Percentiles rank a stretch among this genome's conserved stretches.
phyloP scores from a whole-genome alignment of 1,140 invertebrate species.

The Musca vetustissima region DNA sequence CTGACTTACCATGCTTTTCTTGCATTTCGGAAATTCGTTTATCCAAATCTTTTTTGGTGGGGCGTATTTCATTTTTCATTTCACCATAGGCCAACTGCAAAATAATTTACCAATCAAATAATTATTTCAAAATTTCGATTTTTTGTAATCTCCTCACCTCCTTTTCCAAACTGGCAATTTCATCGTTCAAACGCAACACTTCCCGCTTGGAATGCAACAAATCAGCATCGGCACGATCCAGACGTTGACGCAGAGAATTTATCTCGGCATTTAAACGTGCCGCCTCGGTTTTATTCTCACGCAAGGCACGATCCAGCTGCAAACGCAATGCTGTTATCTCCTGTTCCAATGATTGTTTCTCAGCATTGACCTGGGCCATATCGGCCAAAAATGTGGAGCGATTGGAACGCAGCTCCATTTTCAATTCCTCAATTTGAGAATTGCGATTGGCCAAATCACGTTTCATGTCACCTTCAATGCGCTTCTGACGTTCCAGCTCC shows the following conservation, averaged over 20 bases:
- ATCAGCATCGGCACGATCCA: conserved; percentile 77
- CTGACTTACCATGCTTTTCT: conserved; percentile 72
- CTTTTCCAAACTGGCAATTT: conserved; percentile 75
- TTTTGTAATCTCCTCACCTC: conserved; percentile 61
- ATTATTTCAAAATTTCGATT: neutral
- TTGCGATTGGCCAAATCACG: conserved; percentile 73
- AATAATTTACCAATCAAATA: conserved; percentile 1
- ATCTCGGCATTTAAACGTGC: conserved; percentile 73
- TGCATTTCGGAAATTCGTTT: conserved; percentile 76
- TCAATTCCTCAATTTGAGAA: conserved; percentile 72
- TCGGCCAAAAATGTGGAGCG: conserved; percentile 74
- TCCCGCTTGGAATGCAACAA: conserved; percentile 74
- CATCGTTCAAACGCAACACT: conserved; percentile 72
- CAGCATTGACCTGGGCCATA: conserved; percentile 68
- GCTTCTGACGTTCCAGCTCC: conserved; percentile 74
- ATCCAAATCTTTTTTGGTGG: conserved; percentile 68
- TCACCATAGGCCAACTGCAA: conserved; percentile 53
- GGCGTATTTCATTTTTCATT: conserved; percentile 61
- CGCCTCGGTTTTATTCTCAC: conserved; percentile 74
- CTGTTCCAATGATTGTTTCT: conserved; percentile 75
- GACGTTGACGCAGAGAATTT: conserved; percentile 71
- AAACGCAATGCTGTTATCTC: conserved; percentile 67
- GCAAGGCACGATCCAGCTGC: conserved; percentile 68
- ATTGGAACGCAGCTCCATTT: conserved; percentile 76
- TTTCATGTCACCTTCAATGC: conserved; percentile 72